Base-by-base conservation (phyloP, 2,888 invertebrate species). In the Acleris sparsana region DNA sequence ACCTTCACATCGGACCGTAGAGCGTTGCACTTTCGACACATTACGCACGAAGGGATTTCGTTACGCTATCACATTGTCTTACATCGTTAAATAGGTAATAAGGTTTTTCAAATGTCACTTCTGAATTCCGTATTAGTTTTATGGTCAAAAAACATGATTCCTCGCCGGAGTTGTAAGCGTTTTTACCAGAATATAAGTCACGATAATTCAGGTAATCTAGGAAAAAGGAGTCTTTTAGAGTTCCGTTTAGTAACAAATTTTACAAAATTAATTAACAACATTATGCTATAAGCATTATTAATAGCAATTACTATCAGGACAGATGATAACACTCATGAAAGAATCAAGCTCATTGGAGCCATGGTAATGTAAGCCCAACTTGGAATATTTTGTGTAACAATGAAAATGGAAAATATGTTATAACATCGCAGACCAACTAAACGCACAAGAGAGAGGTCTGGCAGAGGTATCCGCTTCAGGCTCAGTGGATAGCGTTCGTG, bases 401-500 rank as follows among this genome's bases (percentile, higher is more conserved):
- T n/a, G n/a, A n/a, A n/a, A n/a, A n/a, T n/a, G n/a, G n/a, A n/a
- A n/a, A 52, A 53, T 7, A 29, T 53, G 9, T 49, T 49, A 49
- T 20, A 3, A 17, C 20, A 44, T 51, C 29, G 20, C 25, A 29
- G 17, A 46, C 49, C 48, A 51, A 57, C 56, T 29, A 60, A 61
- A 65, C 61, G 52, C 25, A 58, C 62, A 67, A 59, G 58, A 67
- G 63, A 46, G 63, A 62, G 56, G 63, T 60, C 43, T 60, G 59
- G 66, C 63, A 62, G 67, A 74, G 74, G 77, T 75, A 76, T 75
- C 73, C 73, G 76, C 73, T 74, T 73, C 71, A 71, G 75, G 77
- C 72, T 79, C 77, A 76, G 72, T 74, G 75, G 73, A 73, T 73
- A 75, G 69, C 69, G 65, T 74, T 75, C 74, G 75, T 80, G 77